These are phyloP conservation scores for Kuschelorhynchus macadamiae DNA, from an alignment of 2,888 invertebrate species.

Conservation along the genomic window DNA sequence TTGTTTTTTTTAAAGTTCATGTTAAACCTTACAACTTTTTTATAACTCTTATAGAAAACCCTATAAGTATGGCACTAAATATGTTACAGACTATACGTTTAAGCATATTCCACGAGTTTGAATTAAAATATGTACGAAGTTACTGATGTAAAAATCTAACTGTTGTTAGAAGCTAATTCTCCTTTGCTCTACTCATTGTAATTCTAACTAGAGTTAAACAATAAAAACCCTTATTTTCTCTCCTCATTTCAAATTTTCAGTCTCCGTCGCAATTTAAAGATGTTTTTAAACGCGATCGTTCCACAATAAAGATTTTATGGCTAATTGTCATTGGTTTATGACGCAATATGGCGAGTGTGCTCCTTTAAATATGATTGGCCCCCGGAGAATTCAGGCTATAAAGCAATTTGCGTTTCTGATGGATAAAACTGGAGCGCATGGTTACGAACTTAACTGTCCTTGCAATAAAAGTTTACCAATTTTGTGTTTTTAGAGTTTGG, in stretches of 20 bases:
- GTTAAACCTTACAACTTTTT: too few species aligned
- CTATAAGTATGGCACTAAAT: too few species aligned
- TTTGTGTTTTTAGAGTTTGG: conserved; percentile 29
- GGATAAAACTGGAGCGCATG: conserved; percentile 45
- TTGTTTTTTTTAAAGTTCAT: too few species aligned
- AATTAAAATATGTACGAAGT: too few species aligned
- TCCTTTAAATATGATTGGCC: conserved; percentile 69
- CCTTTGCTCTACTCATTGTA: too few species aligned
- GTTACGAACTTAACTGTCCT: conserved; percentile 39
- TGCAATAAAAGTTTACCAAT: conserved; percentile 45
- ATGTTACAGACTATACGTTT: too few species aligned
- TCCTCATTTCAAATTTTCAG: conserved; percentile 19
- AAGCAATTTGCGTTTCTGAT: conserved; percentile 51
- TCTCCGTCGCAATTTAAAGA: conserved; percentile 56
- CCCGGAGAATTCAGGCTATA: conserved; percentile 64
- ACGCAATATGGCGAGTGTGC: conserved; percentile 69
- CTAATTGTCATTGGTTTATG: conserved; percentile 70
- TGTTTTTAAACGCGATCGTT: conserved; percentile 59
- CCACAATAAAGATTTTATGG: conserved; percentile 68
- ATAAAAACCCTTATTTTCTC: conserved; percentile 15
- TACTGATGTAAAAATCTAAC: too few species aligned
- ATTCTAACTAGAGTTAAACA: too few species aligned
- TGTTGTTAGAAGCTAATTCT: too few species aligned
- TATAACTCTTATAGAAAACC: too few species aligned
- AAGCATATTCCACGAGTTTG: too few species aligned